These are phyloP conservation scores for Dolichopus griseipennis DNA, from an alignment of 2,888 invertebrate genomes.

Conservation along the genomic window DNA sequence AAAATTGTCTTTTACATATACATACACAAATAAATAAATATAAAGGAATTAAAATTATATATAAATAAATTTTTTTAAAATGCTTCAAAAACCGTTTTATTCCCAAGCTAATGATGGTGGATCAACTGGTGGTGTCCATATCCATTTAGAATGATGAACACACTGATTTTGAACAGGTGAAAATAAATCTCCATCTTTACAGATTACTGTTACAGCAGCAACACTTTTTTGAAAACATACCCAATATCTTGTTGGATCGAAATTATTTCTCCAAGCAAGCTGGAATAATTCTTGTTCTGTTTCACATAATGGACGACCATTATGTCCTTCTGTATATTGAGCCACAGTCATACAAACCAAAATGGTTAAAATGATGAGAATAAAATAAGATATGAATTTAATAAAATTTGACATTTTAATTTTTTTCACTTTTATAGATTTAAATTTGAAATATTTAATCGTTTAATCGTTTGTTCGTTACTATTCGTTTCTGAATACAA, in stretches of 20 bases:
- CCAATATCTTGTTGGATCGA: slow-evolving; percentile 18
- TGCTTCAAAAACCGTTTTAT: not conserved
- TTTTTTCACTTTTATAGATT: not conserved
- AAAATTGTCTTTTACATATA: too few species aligned
- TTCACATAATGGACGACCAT: slow-evolving; percentile 16
- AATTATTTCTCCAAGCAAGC: slow-evolving; percentile 15
- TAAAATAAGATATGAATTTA: not conserved
- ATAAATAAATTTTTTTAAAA: too few species aligned
- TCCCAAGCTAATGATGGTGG: slow-evolving; percentile 11
- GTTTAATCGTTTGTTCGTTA: too few species aligned
- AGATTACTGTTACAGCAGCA: slow-evolving; percentile 4
- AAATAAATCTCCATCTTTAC: not conserved
- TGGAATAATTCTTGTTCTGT: slow-evolving; percentile 11
- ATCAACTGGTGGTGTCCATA: slow-evolving; percentile 13
- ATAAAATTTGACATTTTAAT: not conserved
- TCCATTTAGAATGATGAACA: slow-evolving; percentile 14
- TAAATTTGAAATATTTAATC: too few species aligned
- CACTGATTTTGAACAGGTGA: not conserved
- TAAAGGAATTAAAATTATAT: too few species aligned
- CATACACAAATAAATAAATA: too few species aligned
- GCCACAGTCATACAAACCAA: not conserved
- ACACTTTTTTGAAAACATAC: not conserved
- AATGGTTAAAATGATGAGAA: not conserved
- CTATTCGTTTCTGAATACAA: too few species aligned
- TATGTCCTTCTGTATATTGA: slow-evolving; percentile 11